phyloP scores from a whole-genome alignment of 2,888 invertebrate genomes.

The Stomorhina lunata region DNA sequence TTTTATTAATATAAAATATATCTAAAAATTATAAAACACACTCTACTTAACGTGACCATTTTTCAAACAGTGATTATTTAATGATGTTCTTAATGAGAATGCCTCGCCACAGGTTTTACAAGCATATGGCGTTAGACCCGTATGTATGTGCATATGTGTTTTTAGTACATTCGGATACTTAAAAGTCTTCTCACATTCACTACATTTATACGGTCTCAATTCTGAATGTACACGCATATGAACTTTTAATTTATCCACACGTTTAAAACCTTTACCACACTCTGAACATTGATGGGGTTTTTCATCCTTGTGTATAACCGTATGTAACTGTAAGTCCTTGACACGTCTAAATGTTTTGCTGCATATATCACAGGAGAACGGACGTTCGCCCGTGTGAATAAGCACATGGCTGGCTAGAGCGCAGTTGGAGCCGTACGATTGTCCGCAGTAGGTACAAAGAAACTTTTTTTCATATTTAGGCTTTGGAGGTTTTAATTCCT shows the following conservation, averaged over 20 bases:
- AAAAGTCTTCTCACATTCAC: constrained; percentile 84
- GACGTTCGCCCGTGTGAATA: constrained; percentile 83
- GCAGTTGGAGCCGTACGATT: constrained; percentile 42
- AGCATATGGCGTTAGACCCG: constrained; percentile 49
- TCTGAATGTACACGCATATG: constrained; percentile 71
- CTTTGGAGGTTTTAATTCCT: constrained; percentile 25
- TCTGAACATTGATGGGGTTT: constrained; percentile 68
- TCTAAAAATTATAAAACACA: neutral
- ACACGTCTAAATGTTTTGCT: constrained; percentile 82
- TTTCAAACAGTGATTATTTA: constrained; percentile 58
- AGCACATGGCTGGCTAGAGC: constrained; percentile 38
- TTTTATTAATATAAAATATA: no score
- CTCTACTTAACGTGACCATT: constrained; percentile 42
- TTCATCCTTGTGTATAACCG: constrained; percentile 80
- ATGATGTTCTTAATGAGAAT: constrained; percentile 54
- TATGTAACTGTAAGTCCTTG: constrained; percentile 84
- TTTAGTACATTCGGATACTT: constrained; percentile 84
- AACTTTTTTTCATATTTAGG: constrained; percentile 35
- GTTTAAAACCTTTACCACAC: constrained; percentile 71
- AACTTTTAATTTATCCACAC: constrained; percentile 71
- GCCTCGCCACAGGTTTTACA: constrained; percentile 54
- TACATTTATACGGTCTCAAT: constrained; percentile 81
- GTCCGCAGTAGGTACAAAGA: constrained; percentile 54
- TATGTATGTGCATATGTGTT: constrained; percentile 83
- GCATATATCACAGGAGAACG: constrained; percentile 71